Conservation (phyloP, 1,140 invertebrate species). For the Drosophila takahashii region DNA sequence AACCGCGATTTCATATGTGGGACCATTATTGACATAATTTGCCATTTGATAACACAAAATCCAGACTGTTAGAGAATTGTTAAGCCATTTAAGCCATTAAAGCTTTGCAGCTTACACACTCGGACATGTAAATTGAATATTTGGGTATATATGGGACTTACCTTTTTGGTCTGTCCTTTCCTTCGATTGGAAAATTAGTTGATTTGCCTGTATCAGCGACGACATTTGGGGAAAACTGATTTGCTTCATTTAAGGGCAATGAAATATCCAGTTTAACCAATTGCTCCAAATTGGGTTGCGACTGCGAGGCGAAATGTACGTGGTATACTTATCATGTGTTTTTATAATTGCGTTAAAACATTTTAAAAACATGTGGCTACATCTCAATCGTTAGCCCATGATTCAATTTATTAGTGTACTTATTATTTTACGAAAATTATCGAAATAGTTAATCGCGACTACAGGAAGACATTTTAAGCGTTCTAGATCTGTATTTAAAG, state of each 20-base stretch:
- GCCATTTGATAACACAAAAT: too few species aligned
- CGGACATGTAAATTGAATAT: background rate
- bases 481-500: background rate
- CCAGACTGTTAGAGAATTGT: too few species aligned
- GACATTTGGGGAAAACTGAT: constrained; percentile 7
- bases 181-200: background rate
- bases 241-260: constrained; percentile 40
- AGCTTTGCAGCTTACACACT: background rate
- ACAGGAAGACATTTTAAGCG: constrained; percentile 69
- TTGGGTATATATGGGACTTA: constrained; percentile 28
- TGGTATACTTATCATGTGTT: constrained; percentile 52
- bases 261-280: constrained; percentile 55
- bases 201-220: constrained; percentile 1
- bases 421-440: background rate
- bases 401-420: background rate
- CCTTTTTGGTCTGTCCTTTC: constrained; percentile 46
- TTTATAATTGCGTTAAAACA: background rate
- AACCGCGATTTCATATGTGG: too few species aligned
- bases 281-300: constrained; percentile 74
- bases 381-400: background rate
- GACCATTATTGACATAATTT: too few species aligned
- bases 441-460: background rate
- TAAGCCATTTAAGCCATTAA: too few species aligned
- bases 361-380: background rate
- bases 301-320: constrained; percentile 68